Percentiles rank a stretch among this genome's conserved stretches.
phyloP scores from a whole-genome alignment of 1,140 invertebrate genomes.

The Euura lappo region DNA sequence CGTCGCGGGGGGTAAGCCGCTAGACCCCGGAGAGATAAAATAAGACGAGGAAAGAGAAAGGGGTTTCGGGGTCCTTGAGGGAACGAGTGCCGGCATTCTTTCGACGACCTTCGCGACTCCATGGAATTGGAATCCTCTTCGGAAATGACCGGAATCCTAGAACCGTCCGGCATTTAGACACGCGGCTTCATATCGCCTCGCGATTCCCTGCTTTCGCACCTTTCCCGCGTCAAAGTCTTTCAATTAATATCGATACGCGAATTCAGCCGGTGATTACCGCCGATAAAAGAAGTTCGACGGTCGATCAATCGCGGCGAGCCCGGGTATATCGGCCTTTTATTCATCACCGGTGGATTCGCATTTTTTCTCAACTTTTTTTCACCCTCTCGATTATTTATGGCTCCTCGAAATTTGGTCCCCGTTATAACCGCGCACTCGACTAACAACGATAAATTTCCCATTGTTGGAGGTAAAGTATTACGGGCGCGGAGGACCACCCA shows the following conservation, averaged over 20 bases:
- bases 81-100: neutral
- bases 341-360: neutral
- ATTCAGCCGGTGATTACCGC: no score
- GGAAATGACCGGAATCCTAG: neutral
- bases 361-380: neutral
- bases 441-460: slow-evolving; percentile 6
- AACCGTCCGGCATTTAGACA: neutral
- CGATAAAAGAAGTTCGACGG: no score
- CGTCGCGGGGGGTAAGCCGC: no score
- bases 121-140: neutral
- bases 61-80: neutral
- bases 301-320: no score
- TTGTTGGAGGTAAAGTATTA: neutral
- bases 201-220: neutral
- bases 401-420: neutral
- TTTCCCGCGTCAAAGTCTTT: neutral
- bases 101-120: neutral
- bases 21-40: neutral
- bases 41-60: neutral
- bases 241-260: neutral
- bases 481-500: neutral
- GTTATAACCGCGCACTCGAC: neutral
- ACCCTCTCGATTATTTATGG: neutral
- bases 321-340: neutral
- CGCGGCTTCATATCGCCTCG: neutral